Conservation (phyloP, 2,888 invertebrate species). For the Xanthorhoe designata region DNA sequence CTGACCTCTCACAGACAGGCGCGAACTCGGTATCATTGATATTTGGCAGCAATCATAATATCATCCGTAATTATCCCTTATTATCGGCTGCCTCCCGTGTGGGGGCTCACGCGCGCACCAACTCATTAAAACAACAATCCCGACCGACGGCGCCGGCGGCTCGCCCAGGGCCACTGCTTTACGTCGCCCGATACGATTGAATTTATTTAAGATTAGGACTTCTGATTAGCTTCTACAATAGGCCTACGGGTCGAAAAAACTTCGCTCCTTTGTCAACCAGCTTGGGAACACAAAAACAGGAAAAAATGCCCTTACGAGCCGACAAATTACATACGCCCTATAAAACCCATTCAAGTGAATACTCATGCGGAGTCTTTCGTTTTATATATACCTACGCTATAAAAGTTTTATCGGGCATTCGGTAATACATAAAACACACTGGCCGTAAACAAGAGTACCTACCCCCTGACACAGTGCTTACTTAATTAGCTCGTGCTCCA, state of each 20-base stretch:
- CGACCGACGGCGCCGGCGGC: constrained; percentile 7
- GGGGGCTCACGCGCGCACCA: constrained; percentile 10
- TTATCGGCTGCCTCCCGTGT: constrained; percentile 1
- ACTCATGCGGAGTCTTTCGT: background rate
- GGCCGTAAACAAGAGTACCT: no score
- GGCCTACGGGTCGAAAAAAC: background rate
- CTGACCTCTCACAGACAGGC: background rate
- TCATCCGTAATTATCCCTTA: constrained; percentile 1
- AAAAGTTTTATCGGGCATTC: background rate
- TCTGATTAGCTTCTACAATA: constrained; percentile 12
- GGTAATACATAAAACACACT: background rate
- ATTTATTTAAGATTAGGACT: constrained; percentile 17
- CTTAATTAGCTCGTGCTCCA: no score
- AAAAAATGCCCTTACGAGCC: constrained; percentile 9
- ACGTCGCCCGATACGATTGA: constrained; percentile 13
- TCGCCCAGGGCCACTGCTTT: constrained; percentile 7
- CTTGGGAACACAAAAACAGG: constrained; percentile 5
- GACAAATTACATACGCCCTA: constrained; percentile 6
- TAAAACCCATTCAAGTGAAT: constrained; percentile 9
- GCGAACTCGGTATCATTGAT: background rate
- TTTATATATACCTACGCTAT: background rate
- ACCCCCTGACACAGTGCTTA: no score
- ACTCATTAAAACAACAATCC: constrained; percentile 29
- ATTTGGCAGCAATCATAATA: background rate
- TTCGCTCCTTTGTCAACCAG: constrained; percentile 7